phyloP scores from a whole-genome alignment of 2,888 invertebrate species.

The Ormyrus thymus region DNA sequence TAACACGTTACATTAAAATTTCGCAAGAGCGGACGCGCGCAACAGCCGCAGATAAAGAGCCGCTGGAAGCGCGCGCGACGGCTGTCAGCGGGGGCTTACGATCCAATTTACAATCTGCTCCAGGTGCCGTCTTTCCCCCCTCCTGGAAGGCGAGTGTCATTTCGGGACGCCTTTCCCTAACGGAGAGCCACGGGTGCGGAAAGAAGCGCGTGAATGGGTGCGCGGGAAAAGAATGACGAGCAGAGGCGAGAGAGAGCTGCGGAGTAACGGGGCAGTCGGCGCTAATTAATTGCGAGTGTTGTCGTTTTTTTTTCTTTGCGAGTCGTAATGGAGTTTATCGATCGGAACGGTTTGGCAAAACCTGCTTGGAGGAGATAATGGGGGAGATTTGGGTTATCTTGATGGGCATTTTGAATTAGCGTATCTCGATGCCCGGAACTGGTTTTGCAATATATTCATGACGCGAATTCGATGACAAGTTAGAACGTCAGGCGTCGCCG shows the following conservation, averaged over 20 bases:
- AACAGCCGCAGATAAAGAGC: slow-evolving; percentile 30
- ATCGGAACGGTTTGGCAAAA: too few species aligned
- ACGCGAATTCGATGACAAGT: background rate
- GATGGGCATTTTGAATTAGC: too few species aligned
- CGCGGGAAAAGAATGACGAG: background rate
- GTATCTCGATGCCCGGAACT: background rate
- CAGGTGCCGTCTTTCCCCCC: slow-evolving; percentile 26
- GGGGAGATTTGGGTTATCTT: too few species aligned
- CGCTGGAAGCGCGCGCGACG: slow-evolving; percentile 3
- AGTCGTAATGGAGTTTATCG: too few species aligned
- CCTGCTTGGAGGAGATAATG: too few species aligned
- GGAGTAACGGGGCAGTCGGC: background rate
- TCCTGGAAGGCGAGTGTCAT: slow-evolving; percentile 27
- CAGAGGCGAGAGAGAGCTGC: background rate
- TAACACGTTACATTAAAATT: slow-evolving; percentile 9
- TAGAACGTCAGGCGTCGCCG: background rate
- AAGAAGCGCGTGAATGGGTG: slow-evolving; percentile 32
- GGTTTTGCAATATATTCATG: slow-evolving; percentile 18
- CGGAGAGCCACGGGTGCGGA: slow-evolving; percentile 37
- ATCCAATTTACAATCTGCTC: slow-evolving; percentile 59
- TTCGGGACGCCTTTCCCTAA: slow-evolving; percentile 21
- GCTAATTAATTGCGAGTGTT: too few species aligned
- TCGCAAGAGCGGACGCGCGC: background rate
- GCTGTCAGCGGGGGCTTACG: slow-evolving; percentile 54
- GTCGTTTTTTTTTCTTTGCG: too few species aligned